Evolutionary conservation across 2,797 vertebrate genomes (phyloP).

Genomic region (Carcharodon carcharias): DNA sequence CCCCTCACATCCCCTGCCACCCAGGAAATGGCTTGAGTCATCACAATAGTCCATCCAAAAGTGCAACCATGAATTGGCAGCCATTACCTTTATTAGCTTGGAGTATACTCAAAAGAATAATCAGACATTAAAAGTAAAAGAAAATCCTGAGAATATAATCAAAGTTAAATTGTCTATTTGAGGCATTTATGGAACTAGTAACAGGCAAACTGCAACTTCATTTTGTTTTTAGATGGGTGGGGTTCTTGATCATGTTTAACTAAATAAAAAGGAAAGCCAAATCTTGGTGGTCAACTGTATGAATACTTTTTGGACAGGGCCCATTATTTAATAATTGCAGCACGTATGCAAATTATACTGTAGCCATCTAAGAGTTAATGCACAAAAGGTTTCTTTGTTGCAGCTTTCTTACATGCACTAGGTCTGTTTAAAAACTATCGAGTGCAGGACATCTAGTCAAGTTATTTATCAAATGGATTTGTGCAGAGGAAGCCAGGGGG

Average conservation of each 20-base stretch:
- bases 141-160: background rate
- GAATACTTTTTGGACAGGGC: background rate
- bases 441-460: background rate
- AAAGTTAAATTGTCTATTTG: background rate
- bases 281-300: background rate
- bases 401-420: background rate
- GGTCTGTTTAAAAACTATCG: background rate
- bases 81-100: background rate
- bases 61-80: background rate
- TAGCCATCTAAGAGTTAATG: background rate
- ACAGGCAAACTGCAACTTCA: background rate
- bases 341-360: background rate
- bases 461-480: slow-evolving; percentile 29
- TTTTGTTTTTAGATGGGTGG: background rate
- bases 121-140: background rate
- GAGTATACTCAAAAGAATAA: background rate
- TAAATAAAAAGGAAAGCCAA: background rate
- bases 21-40: background rate
- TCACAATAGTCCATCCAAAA: background rate
- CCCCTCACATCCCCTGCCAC: background rate
- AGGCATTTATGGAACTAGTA: background rate
- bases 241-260: background rate
- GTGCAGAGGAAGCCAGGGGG: background rate
- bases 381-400: slow-evolving; percentile 24
- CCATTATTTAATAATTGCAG: background rate